Evolutionary conservation across 2,797 vertebrate species (phyloP), one percentile per base, ranked within the genome.

Genomic region (Chiroxiphia lanceolata): DNA sequence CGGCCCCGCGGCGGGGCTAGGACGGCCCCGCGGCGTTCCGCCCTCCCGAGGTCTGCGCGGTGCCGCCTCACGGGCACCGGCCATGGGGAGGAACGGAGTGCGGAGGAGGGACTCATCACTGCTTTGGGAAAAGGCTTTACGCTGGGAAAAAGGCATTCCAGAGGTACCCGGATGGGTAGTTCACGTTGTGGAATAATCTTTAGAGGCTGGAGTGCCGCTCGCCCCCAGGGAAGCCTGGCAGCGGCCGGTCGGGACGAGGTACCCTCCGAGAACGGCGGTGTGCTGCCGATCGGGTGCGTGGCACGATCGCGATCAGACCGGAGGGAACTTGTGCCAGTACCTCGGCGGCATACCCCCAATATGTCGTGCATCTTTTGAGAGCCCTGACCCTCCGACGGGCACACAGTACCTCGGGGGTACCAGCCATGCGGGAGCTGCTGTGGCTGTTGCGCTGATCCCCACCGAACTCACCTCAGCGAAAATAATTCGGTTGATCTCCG

Each of bases 301-400:
- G 34, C 12, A 0, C 20, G 2, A 11, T 7, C 26, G 4, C 48
- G 27, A 33, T 15, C 2, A 22, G 38, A 13, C 2, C 27, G 3
- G 27, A 3, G 9, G 16, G 1, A 1, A 3, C 27, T 34, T 7
- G 2, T 5, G 20, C 9, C 29, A 0, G 53, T 1, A 1, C 16
- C 33, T 22, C 6, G 59, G 13, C 25, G 1, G 8, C 54, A 1
- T 11, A 4, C 14, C 4, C 1, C 2, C 0, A 2, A 20, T 10
- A 0, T 15, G 27, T 13, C 20, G 42, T 11, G 42, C 11, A 2
- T 13, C 60, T 11, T 9, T 6, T 0, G 57, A 31, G 33, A 10
- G 4, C 9, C 9, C 31, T 6, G 53, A 5, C 17, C 18, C 6
- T 2, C 11, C 2, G 2, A 0, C 4, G 63, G 54, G 29, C 6